phyloP scores from a whole-genome alignment of 2,113 vertebrate species.

The Sciurus niger region DNA sequence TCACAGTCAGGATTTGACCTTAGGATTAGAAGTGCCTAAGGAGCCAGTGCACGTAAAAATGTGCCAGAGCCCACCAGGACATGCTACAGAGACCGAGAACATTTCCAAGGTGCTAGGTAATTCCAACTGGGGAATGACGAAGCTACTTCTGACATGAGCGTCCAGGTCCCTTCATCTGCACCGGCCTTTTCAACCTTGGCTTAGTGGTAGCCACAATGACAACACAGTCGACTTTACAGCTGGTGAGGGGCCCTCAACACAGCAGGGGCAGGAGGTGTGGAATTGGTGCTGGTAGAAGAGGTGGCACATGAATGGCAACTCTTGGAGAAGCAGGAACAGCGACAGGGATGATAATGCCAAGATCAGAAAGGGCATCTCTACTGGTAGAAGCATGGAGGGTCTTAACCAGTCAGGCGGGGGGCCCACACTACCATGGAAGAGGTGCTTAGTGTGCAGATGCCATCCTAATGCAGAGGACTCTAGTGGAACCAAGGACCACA shows the following conservation, averaged over 20 bases:
- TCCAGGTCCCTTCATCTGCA: background rate
- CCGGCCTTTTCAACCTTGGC: background rate
- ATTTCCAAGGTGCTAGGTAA: background rate
- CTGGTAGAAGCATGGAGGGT: background rate
- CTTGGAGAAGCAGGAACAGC: fast-evolving
- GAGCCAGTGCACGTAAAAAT: no score
- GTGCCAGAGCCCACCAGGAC: background rate
- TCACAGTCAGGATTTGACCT: no score
- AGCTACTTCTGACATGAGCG: background rate
- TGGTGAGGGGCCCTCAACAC: background rate
- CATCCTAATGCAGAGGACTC: fast-evolving
- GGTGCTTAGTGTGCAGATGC: background rate
- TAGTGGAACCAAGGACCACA: fast-evolving
- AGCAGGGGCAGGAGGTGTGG: background rate
- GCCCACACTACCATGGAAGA: no score
- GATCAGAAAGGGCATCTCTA: fast-evolving
- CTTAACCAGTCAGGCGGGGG: background rate
- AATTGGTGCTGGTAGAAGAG: fast-evolving
- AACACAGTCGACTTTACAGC: fast-evolving
- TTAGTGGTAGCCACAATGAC: background rate
- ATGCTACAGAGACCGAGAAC: fast-evolving
- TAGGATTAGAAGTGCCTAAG: no score
- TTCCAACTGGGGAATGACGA: background rate
- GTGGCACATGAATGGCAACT: background rate
- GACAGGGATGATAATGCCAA: fast-evolving